Base-by-base conservation (phyloP, 2,113 vertebrate species). In the western clawed frog (Xenopus tropicalis) region DNA sequence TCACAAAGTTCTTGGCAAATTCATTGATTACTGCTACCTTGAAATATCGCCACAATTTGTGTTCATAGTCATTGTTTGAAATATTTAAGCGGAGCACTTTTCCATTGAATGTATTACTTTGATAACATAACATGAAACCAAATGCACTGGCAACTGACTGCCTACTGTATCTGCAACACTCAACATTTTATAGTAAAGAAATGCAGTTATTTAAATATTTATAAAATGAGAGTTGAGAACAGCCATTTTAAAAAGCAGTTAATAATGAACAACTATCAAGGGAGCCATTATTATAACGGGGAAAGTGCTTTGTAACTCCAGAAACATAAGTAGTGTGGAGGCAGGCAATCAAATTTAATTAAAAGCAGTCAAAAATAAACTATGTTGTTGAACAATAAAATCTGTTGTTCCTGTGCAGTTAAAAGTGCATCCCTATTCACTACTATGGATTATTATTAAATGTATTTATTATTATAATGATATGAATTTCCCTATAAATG, bases 191-290 rank as follows among this genome's bases (percentile, higher is more conserved):
- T 83, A 87, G 77, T 77, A 90, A 79, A 88, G 87, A 86, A 82
- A 83, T 78, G 82, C 37, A 83, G 80, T 88, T 90, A 85, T 87
- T 92, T 90, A 91, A 93, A 90, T 92, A 90, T 91, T 91, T 88
- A 91, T 91, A 88, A 87, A 88, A 87, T 77, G 78, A 83, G 80
- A 83, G 72, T 87, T 82, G 80, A 86, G 79, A 85, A 80, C 81
- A 86, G 79, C 74, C 78, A 80, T 89, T 90, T 88, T 87, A 80
- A 87, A 37, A 87, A 87, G 82, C 86, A 86, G 86, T 89, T 91
- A 91, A 90, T 88, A 89, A 90, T 82, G 83, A 87, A 84, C 69
- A 80, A 80, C 86, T 83, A 87, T 90, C 89, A 87, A 88, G 89
- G 86, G 87, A 90, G 79, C 80, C 79, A 86, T 91, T 84, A 85